These are phyloP conservation scores for Aurelia coerulea DNA, from an alignment of 30 jellyfish, hydroid and myxozoan species.

Conservation along the genomic window DNA sequence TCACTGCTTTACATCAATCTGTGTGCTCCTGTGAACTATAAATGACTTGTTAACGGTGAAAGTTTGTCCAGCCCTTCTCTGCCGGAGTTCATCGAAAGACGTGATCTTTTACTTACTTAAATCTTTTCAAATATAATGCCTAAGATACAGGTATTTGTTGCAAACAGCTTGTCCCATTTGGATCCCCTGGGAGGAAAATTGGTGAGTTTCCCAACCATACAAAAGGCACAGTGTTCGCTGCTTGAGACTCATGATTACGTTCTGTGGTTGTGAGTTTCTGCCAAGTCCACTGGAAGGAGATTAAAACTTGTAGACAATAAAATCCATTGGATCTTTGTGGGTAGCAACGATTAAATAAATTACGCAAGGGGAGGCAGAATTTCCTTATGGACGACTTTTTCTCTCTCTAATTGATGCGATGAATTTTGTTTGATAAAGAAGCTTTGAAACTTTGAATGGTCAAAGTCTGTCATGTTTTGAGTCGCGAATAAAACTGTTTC, in stretches of 20 bases:
- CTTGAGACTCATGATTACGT: not conserved
- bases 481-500: too few relatives aligned
- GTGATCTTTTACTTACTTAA: slow-evolving; percentile 15
- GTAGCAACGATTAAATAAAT: not conserved
- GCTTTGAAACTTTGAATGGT: too few relatives aligned
- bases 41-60: not conserved
- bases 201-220: slow-evolving; percentile 27
- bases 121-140: slow-evolving; percentile 10
- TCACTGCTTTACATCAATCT: too few relatives aligned
- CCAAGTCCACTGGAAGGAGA: slow-evolving; percentile 15
- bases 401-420: too few relatives aligned
- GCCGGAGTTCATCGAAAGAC: slow-evolving; percentile 32
- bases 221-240: slow-evolving; percentile 6
- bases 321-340: slow-evolving; percentile 7
- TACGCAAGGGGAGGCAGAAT: too few relatives aligned
- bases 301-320: slow-evolving; percentile 24
- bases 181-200: slow-evolving; percentile 15
- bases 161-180: slow-evolving; percentile 1
- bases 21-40: too few relatives aligned
- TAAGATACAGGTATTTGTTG: slow-evolving; percentile 7
- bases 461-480: too few relatives aligned
- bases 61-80: slow-evolving; percentile 53
- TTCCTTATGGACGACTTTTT: too few relatives aligned
- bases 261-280: not conserved
- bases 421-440: too few relatives aligned